Percentiles rank a stretch among this genome's conserved stretches.
Evolutionary conservation across 2,797 vertebrate species (phyloP).

Genomic region (Trachops cirrhosus): DNA sequence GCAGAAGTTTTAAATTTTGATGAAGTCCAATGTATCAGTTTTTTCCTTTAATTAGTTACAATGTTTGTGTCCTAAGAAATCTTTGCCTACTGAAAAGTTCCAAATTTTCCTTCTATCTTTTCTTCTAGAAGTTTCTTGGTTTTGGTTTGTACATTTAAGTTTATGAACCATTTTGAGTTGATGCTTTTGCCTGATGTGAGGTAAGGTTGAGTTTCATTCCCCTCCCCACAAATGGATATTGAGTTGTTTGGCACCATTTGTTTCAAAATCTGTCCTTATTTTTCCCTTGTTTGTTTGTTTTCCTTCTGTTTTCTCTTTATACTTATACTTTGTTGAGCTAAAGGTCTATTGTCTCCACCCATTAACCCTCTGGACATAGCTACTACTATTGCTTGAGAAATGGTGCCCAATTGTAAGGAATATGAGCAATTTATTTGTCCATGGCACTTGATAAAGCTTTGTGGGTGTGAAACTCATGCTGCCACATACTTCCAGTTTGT

Average conservation of each 20-base stretch:
- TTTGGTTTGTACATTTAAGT: not conserved
- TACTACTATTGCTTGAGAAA: not conserved
- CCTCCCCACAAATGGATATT: not conserved
- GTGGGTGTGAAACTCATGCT: not conserved
- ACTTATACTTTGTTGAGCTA: not conserved
- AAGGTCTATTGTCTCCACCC: not conserved
- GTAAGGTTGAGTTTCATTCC: not conserved
- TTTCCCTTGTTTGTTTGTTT: not conserved
- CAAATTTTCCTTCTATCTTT: not conserved
- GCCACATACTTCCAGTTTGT: not conserved
- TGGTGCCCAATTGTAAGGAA: not conserved
- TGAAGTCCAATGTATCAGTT: not conserved
- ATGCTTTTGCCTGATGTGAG: not conserved
- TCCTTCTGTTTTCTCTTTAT: not conserved
- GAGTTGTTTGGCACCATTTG: not conserved
- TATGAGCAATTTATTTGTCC: not conserved
- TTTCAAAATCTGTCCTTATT: not conserved
- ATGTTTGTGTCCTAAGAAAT: not conserved
- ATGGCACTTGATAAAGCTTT: not conserved
- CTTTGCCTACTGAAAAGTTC: not conserved
- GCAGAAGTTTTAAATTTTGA: not conserved
- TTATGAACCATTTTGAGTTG: not conserved
- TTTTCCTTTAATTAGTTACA: not conserved
- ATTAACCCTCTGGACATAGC: not conserved
- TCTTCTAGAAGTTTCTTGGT: not conserved